phyloP scores from a whole-genome alignment of 92 coral and sea anemone genomes.

The Porites cylindrica region DNA sequence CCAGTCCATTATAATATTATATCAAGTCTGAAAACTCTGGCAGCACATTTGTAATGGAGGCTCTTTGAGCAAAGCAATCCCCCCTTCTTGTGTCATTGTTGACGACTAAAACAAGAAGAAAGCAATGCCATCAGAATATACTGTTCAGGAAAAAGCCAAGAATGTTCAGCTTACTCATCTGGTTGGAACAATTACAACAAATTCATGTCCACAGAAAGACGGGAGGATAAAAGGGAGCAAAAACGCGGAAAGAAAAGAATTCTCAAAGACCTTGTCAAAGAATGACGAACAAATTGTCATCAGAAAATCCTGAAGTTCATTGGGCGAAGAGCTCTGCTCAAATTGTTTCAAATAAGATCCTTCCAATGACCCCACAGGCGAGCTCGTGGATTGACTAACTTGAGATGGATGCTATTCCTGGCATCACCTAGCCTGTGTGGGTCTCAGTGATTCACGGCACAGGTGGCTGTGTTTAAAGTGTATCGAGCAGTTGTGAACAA shows the following conservation, averaged over 20 bases:
- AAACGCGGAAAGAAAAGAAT: constrained; percentile 43
- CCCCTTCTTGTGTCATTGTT: constrained; percentile 53
- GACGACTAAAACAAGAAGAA: constrained; percentile 30
- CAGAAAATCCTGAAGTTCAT: no score
- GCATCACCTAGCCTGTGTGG: constrained; percentile 28
- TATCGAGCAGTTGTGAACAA: constrained; percentile 17
- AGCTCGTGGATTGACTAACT: not conserved
- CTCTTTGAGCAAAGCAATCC: constrained; percentile 49
- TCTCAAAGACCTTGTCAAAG: not conserved
- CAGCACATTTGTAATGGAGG: constrained; percentile 51
- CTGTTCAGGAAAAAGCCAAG: not conserved
- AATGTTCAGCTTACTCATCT: constrained; percentile 14
- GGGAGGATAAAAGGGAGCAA: constrained; percentile 63
- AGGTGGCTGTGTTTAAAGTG: constrained; percentile 26
- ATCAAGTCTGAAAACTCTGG: constrained; percentile 28
- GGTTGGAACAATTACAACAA: constrained; percentile 54
- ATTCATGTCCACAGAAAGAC: constrained; percentile 49
- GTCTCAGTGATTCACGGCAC: constrained; percentile 16
- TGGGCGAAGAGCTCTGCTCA: no score
- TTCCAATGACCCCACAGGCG: not conserved
- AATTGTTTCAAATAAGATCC: no score
- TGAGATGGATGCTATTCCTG: constrained; percentile 1
- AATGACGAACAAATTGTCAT: not conserved
- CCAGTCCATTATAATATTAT: constrained; percentile 21
- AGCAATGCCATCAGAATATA: not conserved